A percentile compares a stretch with the other conserved stretches of the same genome.
These are phyloP conservation scores for Sylvia atricapilla DNA, from an alignment of 2,113 vertebrate species.

Conservation along the genomic window DNA sequence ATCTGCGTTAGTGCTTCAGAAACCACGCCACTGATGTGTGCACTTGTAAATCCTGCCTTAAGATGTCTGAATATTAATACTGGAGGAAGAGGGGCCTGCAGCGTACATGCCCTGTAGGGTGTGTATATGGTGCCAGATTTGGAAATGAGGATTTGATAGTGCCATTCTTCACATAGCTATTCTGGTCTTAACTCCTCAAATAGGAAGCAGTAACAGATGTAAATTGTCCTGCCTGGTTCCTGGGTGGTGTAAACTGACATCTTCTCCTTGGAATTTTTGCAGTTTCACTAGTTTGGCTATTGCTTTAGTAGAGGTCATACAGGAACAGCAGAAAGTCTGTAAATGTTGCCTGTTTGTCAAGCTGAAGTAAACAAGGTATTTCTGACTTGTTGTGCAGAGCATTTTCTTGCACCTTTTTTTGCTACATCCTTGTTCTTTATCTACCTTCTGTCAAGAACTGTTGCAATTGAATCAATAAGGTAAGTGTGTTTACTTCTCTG, in stretches of 20 bases:
- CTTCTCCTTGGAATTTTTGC: neutral
- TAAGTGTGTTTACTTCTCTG: neutral
- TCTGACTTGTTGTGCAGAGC: neutral
- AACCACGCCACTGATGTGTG: neutral
- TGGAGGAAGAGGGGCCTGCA: neutral
- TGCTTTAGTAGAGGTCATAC: neutral
- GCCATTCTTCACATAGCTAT: constrained; percentile 33
- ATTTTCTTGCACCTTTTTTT: neutral
- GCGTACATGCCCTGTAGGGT: neutral
- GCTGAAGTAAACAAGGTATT: neutral
- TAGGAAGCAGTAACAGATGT: constrained; percentile 46
- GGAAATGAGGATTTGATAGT: neutral
- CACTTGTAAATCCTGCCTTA: neutral
- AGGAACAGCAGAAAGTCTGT: constrained; percentile 8
- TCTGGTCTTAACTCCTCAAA: neutral
- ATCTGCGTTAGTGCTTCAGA: accelerated
- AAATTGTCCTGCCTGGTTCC: neutral
- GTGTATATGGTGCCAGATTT: neutral
- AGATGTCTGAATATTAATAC: neutral
- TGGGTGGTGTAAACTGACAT: neutral
- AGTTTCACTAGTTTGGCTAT: neutral
- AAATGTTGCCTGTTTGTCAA: neutral
- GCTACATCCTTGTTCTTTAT: neutral
- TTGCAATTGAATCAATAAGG: neutral
- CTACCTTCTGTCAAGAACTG: neutral